phyloP scores from a whole-genome alignment of 2,113 vertebrate genomes.

The Colinus virginianus region DNA sequence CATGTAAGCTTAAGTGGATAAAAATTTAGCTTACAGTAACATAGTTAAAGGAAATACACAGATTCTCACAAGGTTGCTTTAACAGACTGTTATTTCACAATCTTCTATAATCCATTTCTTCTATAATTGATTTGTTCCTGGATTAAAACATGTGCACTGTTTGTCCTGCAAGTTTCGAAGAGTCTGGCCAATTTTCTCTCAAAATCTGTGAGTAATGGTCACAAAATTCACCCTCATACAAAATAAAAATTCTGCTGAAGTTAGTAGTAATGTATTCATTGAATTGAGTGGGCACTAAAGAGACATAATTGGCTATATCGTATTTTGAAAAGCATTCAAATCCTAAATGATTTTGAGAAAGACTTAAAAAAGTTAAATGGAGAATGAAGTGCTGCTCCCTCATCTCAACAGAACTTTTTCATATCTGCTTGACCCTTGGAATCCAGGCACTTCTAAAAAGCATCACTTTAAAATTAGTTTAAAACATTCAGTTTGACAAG shows the following conservation, averaged over 20 bases:
- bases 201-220: background rate
- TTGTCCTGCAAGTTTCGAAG: constrained; percentile 1
- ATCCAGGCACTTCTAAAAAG: background rate
- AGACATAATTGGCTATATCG: background rate
- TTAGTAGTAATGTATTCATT: background rate
- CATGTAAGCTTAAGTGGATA: constrained; percentile 57
- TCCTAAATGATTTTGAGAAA: background rate
- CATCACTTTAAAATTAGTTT: background rate
- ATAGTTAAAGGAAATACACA: constrained; percentile 40
- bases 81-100: background rate
- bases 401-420: background rate
- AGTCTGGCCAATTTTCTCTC: background rate
- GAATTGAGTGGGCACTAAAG: background rate
- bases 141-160: background rate
- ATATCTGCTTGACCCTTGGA: background rate
- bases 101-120: background rate
- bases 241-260: background rate
- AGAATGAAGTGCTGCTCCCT: background rate
- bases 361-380: background rate
- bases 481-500: background rate
- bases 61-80: constrained; percentile 5
- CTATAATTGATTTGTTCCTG: background rate
- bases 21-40: constrained; percentile 46
- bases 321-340: background rate
- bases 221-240: background rate